These are phyloP conservation scores for Megaleporinus macrocephalus DNA, from an alignment of 2,113 vertebrate genomes.

Conservation along the genomic window DNA sequence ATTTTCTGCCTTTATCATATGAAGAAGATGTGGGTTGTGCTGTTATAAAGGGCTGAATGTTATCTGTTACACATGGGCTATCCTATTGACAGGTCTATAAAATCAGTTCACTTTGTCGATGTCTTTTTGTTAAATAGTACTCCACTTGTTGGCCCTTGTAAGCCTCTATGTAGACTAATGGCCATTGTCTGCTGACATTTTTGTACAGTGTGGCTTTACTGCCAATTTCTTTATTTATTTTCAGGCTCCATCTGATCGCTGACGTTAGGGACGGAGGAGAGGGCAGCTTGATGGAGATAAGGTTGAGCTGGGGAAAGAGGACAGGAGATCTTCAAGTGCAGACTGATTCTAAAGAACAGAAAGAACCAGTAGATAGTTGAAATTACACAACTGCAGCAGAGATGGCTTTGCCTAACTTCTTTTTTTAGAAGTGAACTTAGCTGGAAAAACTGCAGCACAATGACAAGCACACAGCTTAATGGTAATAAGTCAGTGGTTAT, in stretches of 20 bases:
- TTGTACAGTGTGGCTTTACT: neutral
- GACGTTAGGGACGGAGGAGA: conserved; percentile 79
- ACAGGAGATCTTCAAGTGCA: conserved; percentile 91
- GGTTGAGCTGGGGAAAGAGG: conserved; percentile 80
- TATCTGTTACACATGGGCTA: neutral
- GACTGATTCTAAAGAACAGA: conserved; percentile 81
- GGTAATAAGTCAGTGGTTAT: neutral
- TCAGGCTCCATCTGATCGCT: conserved; percentile 87
- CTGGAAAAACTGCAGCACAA: neutral
- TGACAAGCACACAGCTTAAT: neutral
- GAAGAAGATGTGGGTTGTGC: neutral
- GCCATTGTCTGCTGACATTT: neutral
- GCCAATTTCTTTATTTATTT: conserved; percentile 71
- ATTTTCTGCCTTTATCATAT: neutral
- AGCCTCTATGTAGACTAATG: neutral
- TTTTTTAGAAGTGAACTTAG: neutral
- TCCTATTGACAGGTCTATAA: neutral
- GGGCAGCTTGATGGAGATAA: conserved; percentile 67
- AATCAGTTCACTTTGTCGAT: neutral
- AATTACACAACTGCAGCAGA: neutral
- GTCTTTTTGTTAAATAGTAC: neutral
- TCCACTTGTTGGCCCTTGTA: neutral
- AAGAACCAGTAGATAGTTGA: neutral
- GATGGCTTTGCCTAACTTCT: neutral
- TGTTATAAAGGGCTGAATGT: neutral